Evolutionary conservation across 1,140 invertebrate genomes (phyloP).

Genomic region (Odontomachus brunneus): DNA sequence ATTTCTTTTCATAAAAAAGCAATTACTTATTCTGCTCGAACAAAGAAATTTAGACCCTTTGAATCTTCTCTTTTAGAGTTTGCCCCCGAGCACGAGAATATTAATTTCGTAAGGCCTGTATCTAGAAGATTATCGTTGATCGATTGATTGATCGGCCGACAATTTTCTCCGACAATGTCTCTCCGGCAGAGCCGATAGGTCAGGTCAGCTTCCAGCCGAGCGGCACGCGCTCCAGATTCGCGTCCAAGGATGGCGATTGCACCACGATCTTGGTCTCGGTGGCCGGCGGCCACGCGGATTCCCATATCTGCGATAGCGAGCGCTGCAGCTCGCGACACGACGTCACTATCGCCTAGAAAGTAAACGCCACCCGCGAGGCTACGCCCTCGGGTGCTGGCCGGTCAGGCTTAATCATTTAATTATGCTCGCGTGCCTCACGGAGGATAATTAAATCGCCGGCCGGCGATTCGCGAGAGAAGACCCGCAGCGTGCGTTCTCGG

Average conservation of each 20-base stretch:
- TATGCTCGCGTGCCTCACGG: neutral
- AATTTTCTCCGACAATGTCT: slow-evolving; percentile 14
- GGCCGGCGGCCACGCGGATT: slow-evolving; percentile 74
- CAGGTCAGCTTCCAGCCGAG: slow-evolving; percentile 20
- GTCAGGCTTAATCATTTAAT: slow-evolving; percentile 52
- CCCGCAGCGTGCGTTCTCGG: too few species aligned
- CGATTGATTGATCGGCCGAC: neutral
- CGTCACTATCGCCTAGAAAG: slow-evolving; percentile 51
- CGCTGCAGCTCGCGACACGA: slow-evolving; percentile 21
- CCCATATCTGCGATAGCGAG: slow-evolving; percentile 75
- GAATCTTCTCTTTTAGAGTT: too few species aligned
- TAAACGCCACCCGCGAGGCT: slow-evolving; percentile 18
- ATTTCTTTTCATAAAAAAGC: too few species aligned
- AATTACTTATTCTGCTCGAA: too few species aligned
- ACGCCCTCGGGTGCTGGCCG: slow-evolving; percentile 1
- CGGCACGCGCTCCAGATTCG: slow-evolving; percentile 56
- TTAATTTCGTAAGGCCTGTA: slow-evolving; percentile 66
- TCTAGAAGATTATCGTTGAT: neutral
- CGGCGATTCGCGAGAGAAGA: too few species aligned
- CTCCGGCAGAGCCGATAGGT: slow-evolving; percentile 7
- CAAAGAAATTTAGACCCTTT: too few species aligned
- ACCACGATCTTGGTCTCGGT: slow-evolving; percentile 72
- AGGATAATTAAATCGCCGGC: too few species aligned
- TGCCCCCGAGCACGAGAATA: slow-evolving; percentile 1
- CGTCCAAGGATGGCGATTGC: slow-evolving; percentile 80